Evolutionary conservation across 2,113 vertebrate species (phyloP), one percentile per base, ranked within the genome.

Genomic region (Hippocampus guttulatus): DNA sequence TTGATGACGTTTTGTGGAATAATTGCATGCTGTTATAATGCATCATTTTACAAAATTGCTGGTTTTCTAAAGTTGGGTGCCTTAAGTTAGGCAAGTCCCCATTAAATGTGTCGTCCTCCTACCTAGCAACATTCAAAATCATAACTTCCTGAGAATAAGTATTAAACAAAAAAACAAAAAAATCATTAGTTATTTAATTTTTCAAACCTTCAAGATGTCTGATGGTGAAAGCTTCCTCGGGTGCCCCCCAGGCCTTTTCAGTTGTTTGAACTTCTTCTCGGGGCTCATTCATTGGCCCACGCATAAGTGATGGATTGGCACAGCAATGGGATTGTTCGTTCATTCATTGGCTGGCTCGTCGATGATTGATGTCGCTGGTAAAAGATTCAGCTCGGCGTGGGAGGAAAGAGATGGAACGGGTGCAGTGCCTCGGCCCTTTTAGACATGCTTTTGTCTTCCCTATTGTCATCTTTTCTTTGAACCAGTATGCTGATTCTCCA

Each of bases 351-450:
- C 18, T 76, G 83, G 73, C 77, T 72, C 33, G 20, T 14, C 7
- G 54, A 76, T 78, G 85, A 85, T 76, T 76, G 75, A 86, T 85
- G 75, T 58, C 75, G 67, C 45, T 68, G 73, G 51, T 67, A 73
- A 62, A 54, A 64, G 55, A 76, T 67, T 77, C 51, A 71, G 41
- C 52, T 11, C 40, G 78, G 79, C 77, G 69, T 78, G 69, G 12
- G 7, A 47, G 23, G 64, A 74, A 49, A 74, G 60, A 65, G 52
- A 78, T 47, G 16, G 11, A 65, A 43, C 65, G 64, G 73, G 61
- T 64, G 68, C 27, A 69, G 67, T 60, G 38, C 33, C 64, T 47
- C 41, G 18, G 18, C 57, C 41, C 11, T 54, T 33, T 61, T 27
- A 33, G 27, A 61, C 58, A 33, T 7, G 52, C 51, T 55, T 38